Conservation (phyloP, 2,888 invertebrate species). For the Troglohyphantes excavatus region DNA sequence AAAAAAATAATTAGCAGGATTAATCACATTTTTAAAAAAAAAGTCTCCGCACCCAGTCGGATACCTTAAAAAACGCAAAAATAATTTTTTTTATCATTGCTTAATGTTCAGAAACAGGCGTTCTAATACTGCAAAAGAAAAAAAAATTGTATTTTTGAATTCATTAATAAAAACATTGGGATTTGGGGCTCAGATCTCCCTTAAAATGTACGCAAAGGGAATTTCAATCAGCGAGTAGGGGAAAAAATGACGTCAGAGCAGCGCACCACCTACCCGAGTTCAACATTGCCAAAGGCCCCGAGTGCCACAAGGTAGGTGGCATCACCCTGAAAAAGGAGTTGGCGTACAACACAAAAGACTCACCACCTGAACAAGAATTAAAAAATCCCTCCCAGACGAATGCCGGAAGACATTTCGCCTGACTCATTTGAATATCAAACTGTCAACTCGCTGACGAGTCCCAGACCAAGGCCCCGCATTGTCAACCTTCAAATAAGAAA, state of each 20-base stretch:
- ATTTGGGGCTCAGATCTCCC: no score
- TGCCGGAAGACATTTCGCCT: conserved; percentile 51
- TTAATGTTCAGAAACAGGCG: no score
- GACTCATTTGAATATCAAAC: conserved; percentile 25
- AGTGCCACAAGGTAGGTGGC: conserved; percentile 38
- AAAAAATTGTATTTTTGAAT: no score
- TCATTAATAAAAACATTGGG: no score
- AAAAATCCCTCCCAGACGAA: neutral
- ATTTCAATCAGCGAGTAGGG: conserved; percentile 13
- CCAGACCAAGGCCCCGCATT: conserved; percentile 50
- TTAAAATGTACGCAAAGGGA: neutral
- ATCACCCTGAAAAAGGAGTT: conserved; percentile 48
- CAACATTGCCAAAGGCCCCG: neutral
- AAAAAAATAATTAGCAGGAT: no score
- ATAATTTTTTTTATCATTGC: no score
- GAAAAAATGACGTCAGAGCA: conserved; percentile 19
- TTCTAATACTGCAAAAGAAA: no score
- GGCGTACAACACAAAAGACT: conserved; percentile 43
- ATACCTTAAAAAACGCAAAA: no score
- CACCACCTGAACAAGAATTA: conserved; percentile 17
- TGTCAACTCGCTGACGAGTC: conserved; percentile 42
- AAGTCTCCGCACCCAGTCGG: no score
- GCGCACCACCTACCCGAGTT: conserved; percentile 29
- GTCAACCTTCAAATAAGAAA: neutral
- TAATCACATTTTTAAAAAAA: no score